phyloP scores from a whole-genome alignment of 2,888 invertebrate genomes.

The Acrobasis repandana region DNA sequence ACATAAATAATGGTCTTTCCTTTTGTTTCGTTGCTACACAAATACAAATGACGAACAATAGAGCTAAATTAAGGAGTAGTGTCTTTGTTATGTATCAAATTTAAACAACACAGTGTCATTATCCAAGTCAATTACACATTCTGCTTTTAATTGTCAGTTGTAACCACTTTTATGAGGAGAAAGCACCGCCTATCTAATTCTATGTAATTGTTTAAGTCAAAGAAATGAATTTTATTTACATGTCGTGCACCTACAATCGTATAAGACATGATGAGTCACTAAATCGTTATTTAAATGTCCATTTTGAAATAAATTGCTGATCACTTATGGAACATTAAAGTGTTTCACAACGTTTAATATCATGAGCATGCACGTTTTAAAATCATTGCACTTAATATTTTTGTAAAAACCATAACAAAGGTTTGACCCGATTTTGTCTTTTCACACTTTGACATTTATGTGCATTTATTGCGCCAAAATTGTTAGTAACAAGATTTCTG shows the following conservation, averaged over 20 bases:
- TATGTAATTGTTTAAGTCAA: slow-evolving; percentile 42
- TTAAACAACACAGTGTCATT: slow-evolving; percentile 43
- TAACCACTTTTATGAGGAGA: slow-evolving; percentile 38
- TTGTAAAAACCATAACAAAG: slow-evolving; percentile 4
- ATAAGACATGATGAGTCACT: slow-evolving; percentile 24
- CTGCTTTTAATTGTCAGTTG: slow-evolving; percentile 47
- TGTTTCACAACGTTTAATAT: slow-evolving; percentile 17
- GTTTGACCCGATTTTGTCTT: neutral
- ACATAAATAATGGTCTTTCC: slow-evolving; percentile 16
- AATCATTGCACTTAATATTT: slow-evolving; percentile 23
- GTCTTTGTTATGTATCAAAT: slow-evolving; percentile 36
- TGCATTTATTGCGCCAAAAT: too few relatives aligned
- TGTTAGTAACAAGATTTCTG: too few relatives aligned
- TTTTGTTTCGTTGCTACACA: slow-evolving; percentile 33
- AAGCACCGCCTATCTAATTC: slow-evolving; percentile 42
- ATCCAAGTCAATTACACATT: slow-evolving; percentile 45
- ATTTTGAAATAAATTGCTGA: slow-evolving; percentile 20
- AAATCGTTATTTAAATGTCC: slow-evolving; percentile 32
- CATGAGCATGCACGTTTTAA: slow-evolving; percentile 38
- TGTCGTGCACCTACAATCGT: slow-evolving; percentile 35
- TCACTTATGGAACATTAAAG: slow-evolving; percentile 18
- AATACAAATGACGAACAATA: slow-evolving; percentile 38
- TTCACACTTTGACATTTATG: neutral
- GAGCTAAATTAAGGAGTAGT: slow-evolving; percentile 36
- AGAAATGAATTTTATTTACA: slow-evolving; percentile 43